phyloP scores from a whole-genome alignment of 2,113 vertebrate species.

The Garra rufa region DNA sequence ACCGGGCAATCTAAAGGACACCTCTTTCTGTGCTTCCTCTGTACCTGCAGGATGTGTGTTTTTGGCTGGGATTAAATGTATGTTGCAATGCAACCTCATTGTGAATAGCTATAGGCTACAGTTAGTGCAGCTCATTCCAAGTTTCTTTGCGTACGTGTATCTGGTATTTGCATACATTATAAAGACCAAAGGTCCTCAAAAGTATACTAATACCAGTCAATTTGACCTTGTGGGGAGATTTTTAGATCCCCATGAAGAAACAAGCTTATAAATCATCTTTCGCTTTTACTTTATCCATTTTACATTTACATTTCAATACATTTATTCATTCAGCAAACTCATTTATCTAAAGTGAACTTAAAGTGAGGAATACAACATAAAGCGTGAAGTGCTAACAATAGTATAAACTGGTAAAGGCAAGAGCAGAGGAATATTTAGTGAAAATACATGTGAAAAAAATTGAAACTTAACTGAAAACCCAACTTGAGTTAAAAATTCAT shows the following conservation, averaged over 20 bases:
- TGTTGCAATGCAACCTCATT: conserved; percentile 40
- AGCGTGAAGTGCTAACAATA: not conserved
- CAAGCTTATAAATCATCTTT: too few species aligned
- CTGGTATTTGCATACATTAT: too few species aligned
- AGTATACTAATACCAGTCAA: too few species aligned
- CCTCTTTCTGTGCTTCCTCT: not conserved
- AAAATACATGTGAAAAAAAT: not conserved
- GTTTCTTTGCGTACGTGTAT: not conserved
- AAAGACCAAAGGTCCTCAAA: too few species aligned
- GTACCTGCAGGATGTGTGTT: conserved; percentile 27
- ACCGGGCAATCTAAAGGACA: conserved; percentile 4
- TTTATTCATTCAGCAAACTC: not conserved
- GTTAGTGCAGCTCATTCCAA: conserved; percentile 1
- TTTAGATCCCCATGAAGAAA: too few species aligned
- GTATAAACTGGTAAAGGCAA: not conserved
- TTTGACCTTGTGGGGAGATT: too few species aligned
- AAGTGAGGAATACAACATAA: not conserved
- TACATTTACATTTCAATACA: not conserved
- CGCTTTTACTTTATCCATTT: not conserved
- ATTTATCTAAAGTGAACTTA: not conserved
- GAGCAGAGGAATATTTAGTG: not conserved
- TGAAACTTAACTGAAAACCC: not conserved
- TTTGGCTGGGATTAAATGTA: conserved; percentile 36
- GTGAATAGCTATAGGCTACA: conserved; percentile 29
- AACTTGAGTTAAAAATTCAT: too few species aligned